Conservation (phyloP, 2,113 vertebrate species). For the Syngnathoides biaculeatus region DNA sequence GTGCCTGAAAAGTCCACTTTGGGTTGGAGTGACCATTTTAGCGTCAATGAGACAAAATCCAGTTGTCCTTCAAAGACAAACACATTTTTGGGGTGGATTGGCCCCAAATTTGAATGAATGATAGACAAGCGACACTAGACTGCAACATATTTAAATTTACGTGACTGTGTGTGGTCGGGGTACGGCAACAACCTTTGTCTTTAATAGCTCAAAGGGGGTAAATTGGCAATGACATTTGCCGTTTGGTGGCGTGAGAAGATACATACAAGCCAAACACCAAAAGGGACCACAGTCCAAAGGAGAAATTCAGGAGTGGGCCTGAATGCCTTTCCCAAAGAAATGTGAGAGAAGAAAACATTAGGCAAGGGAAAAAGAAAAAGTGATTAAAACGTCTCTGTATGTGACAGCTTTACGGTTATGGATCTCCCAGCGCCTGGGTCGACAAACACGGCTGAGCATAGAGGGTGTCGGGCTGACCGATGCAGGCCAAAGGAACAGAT, state of each 20-base stretch:
- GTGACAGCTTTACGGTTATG: conserved; percentile 58
- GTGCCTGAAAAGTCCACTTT: background rate
- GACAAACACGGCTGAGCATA: conserved; percentile 48
- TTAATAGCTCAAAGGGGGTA: conserved; percentile 10
- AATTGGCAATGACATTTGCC: conserved; percentile 5
- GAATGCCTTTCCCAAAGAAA: conserved; percentile 17
- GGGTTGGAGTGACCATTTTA: background rate
- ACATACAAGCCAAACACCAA: background rate
- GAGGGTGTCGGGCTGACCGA: conserved; percentile 26
- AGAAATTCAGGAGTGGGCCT: conserved; percentile 1
- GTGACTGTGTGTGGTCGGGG: background rate
- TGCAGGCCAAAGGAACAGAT: conserved; percentile 33
- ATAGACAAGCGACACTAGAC: background rate
- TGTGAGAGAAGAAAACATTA: conserved; percentile 31
- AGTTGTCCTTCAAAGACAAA: background rate
- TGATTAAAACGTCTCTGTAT: conserved; percentile 31
- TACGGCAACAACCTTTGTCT: background rate
- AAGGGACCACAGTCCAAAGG: background rate
- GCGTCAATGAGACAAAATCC: background rate
- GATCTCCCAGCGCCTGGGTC: conserved; percentile 40
- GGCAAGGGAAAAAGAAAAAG: conserved; percentile 18
- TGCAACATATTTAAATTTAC: background rate
- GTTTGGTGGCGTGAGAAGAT: background rate
- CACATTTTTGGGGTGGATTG: background rate
- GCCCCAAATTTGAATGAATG: too few relatives aligned